Evolutionary conservation across 2,888 invertebrate species (phyloP).

Genomic region (Dysmachus trigonus): DNA sequence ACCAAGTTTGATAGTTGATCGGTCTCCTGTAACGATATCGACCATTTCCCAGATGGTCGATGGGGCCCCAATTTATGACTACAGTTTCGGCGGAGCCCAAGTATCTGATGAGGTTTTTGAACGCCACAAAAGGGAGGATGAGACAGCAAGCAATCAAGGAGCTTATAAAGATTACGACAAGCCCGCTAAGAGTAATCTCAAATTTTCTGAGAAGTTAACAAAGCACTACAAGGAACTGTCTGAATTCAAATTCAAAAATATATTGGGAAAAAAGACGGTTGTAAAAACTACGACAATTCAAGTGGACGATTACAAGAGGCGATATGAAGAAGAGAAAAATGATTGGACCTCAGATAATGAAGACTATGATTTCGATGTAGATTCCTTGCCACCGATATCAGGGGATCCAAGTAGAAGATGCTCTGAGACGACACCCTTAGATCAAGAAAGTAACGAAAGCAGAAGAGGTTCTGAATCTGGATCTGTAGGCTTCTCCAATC

Average conservation of each 20-base stretch:
- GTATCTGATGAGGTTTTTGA: not conserved
- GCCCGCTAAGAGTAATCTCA: not conserved
- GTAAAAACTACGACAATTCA: conserved; percentile 59
- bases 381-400: not conserved
- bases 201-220: conserved; percentile 56
- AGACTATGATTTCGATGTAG: conserved; percentile 18
- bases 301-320: conserved; percentile 58
- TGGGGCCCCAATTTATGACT: conserved; percentile 39
- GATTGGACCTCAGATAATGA: conserved; percentile 54
- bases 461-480: not conserved
- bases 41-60: conserved; percentile 58
- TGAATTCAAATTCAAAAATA: conserved; percentile 59
- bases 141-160: not conserved
- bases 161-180: not conserved
- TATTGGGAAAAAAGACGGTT: conserved; percentile 59
- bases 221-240: conserved; percentile 60
- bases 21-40: conserved; percentile 60
- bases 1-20: conserved; percentile 45
- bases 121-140: conserved; percentile 12
- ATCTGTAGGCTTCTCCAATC: not conserved
- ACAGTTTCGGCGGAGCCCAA: conserved; percentile 27
- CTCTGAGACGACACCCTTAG: not conserved
- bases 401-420: not conserved
- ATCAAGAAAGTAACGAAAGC: not conserved
- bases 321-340: conserved; percentile 53